Evolutionary conservation across 2,888 invertebrate genomes (phyloP).

Genomic region (Scaptomyza caliginosa): DNA sequence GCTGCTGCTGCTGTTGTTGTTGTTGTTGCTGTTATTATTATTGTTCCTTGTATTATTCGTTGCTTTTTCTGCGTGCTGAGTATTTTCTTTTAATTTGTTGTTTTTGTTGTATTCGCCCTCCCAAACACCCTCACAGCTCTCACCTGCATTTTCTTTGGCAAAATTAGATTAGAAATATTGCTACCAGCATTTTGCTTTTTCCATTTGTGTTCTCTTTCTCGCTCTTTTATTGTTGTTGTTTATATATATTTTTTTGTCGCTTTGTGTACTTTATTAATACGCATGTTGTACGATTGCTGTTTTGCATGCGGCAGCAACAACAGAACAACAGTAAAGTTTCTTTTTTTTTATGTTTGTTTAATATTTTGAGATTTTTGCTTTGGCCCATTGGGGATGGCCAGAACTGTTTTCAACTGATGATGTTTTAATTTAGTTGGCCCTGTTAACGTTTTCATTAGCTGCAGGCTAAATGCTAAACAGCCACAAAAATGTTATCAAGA

Average conservation of each 20-base stretch:
- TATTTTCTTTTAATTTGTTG: constrained; percentile 74
- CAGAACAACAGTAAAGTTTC: constrained; percentile 13
- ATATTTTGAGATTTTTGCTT: constrained; percentile 53
- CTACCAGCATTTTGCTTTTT: constrained; percentile 73
- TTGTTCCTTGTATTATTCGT: constrained; percentile 18
- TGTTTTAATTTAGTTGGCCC: constrained; percentile 64
- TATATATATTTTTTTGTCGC: constrained; percentile 20
- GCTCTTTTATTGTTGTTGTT: constrained; percentile 23
- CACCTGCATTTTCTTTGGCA: constrained; percentile 48
- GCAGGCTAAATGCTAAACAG: constrained; percentile 29
- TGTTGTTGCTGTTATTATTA: constrained; percentile 24
- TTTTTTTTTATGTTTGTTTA: constrained; percentile 60
- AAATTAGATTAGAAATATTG: constrained; percentile 81
- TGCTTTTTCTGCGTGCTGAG: constrained; percentile 38
- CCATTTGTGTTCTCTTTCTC: constrained; percentile 41
- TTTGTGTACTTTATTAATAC: constrained; percentile 65
- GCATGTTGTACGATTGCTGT: constrained; percentile 53
- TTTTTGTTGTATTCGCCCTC: too few relatives aligned
- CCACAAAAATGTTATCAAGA: neutral
- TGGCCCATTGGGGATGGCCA: constrained; percentile 27
- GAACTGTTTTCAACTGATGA: constrained; percentile 46
- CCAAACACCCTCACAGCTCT: constrained; percentile 13
- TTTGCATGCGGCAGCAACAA: constrained; percentile 47
- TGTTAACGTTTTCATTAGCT: constrained; percentile 48
- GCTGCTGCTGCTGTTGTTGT: constrained; percentile 15